Evolutionary conservation across 2,797 vertebrate genomes (phyloP), one percentile per base, ranked within the genome.

Genomic region (Pristis pectinata): DNA sequence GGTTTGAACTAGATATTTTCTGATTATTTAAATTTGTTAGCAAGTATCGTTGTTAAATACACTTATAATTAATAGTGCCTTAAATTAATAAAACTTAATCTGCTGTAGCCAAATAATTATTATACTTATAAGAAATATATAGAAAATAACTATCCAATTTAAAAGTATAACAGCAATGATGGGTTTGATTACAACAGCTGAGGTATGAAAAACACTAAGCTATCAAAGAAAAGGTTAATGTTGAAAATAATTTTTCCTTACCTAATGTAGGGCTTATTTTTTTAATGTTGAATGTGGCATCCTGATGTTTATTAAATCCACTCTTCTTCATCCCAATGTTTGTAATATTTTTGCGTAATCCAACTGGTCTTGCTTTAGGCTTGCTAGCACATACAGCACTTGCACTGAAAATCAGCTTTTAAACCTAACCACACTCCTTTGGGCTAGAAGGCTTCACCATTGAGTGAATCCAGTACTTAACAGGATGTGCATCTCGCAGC

Each of bases 401-500:
- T 27, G 27, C 41, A 74, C 41, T 94, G 92, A 76, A 94, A 94
- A 72, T 72, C 92, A 93, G 92, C 92, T 93, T 93, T 93, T 74
- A 93, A 94, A 94, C 44, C 92, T 76, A 49, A 56, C 92, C 92
- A 74, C 70, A 74, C 64, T 76, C 37, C 92, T 94, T 34, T 70
- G 72, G 92, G 92, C 70, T 74, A n/a, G 70, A 72, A 94, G 30
- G 70, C 70, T 74, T 72, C 70, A 94, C 92, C 92, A 94, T 94
- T 94, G 92, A 72, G 44, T 76, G 92, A 74, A 94, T 76, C 49
- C 92, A 53, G 92, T 76, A 53, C 49, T 94, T 94, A 94, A 94
- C 92, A 76, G 92, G 92, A 94, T 76, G 67, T 94, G 92, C 92
- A 94, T 94, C 92, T 74, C 92, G 49, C 70, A 94, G 92, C 92